Base-by-base conservation (phyloP, 2,888 invertebrate genomes). In the Notodonta dromedarius region DNA sequence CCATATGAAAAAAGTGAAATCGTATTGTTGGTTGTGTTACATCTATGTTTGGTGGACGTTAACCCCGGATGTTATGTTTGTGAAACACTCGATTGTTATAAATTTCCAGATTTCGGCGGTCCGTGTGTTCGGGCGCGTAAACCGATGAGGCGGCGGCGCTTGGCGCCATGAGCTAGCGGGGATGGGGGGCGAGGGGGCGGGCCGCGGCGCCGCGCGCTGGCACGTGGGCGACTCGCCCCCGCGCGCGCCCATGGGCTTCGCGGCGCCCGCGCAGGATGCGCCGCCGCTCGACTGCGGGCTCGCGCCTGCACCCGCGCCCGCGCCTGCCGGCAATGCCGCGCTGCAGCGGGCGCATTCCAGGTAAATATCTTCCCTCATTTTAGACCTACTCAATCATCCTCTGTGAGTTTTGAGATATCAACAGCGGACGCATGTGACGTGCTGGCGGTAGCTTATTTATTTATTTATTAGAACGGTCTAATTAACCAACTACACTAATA, bases 331-430 rank as follows among this genome's bases (percentile, higher is more conserved):
- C 70, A 71, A 78, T 72, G 86, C 83, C 62, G 94, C 94, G 85
- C 92, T 96, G 83, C 96, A 96, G 93, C 95, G 96, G 91, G 95
- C 96, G 91, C 96, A 97, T 94, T 95, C 95, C 91, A 95, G 94
- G 94, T 93, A 35, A n/a, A 35, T 35, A 35, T 35, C 35, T 35
- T 35, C 35, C 35, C 35, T 35, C 35, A 7, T 35, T 35, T 35
- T 35, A 24, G 24, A 24, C 24, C 24, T 24, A 24, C 24, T 24
- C 24, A 24, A 24, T 24, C 24, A 24, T 24, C 24, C 24, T 24
- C 24, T 24, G 24, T 24, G 24, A 2, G 24, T 24, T 24, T 24
- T 24, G 24, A 24, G 24, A 24, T 24, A 24, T 24, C 24, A 24
- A 24, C 24, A 24, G 24, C 24, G 24, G 24, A 24, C 24, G 24